These are phyloP conservation scores for Lemur catta DNA, from an alignment of 2,797 vertebrate genomes.

Conservation along the genomic window DNA sequence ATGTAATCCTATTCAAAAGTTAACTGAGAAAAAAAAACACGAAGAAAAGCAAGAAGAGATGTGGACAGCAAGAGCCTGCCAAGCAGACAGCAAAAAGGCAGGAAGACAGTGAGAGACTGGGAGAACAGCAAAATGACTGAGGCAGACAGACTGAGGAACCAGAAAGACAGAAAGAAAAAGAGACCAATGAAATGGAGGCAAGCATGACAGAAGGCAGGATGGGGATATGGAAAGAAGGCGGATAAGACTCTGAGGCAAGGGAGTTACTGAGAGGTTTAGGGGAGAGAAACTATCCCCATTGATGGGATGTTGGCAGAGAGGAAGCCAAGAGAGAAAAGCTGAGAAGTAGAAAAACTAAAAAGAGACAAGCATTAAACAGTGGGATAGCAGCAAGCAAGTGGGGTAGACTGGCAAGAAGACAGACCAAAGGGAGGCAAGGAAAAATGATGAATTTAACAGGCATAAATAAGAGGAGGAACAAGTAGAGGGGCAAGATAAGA, in stretches of 20 bases:
- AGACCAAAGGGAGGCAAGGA: neutral
- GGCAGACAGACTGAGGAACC: neutral
- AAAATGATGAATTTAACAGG: neutral
- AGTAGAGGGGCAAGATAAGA: slow-evolving; percentile 36
- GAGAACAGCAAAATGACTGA: slow-evolving; percentile 24
- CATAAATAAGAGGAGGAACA: neutral
- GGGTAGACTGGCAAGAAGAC: neutral
- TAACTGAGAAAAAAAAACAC: neutral
- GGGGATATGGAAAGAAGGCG: neutral
- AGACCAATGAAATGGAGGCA: neutral
- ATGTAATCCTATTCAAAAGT: neutral
- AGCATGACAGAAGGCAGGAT: neutral
- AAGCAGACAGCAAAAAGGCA: slow-evolving; percentile 30
- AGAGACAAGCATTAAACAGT: slow-evolving; percentile 11
- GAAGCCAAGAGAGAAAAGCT: slow-evolving; percentile 19
- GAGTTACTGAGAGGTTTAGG: neutral
- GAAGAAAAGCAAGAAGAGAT: slow-evolving; percentile 18
- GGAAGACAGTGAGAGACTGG: slow-evolving; percentile 27
- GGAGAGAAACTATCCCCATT: neutral
- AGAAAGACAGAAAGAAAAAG: neutral
- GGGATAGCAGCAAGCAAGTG: neutral
- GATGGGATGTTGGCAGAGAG: neutral
- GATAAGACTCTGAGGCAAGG: neutral
- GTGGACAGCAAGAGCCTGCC: neutral
- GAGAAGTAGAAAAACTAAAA: neutral